A percentile compares a stretch with the other conserved stretches of the same genome.
These are phyloP conservation scores for Oostethus manadensis DNA, from an alignment of 2,113 vertebrate species.

Conservation along the genomic window DNA sequence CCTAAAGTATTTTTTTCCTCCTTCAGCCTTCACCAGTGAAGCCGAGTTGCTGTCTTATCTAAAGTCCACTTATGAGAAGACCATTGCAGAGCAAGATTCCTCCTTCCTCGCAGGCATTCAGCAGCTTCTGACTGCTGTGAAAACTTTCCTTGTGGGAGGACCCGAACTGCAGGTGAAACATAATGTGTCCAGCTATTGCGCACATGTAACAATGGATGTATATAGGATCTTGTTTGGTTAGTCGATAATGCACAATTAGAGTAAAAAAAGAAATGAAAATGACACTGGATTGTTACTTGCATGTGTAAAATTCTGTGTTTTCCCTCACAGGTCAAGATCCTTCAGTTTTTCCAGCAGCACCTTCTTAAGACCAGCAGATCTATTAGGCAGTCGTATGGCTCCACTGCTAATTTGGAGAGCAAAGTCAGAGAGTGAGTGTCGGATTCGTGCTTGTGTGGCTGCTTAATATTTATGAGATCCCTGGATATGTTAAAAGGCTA, in stretches of 20 bases:
- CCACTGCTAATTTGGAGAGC: constrained; percentile 61
- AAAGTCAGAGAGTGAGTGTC: constrained; percentile 87
- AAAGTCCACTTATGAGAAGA: constrained; percentile 73
- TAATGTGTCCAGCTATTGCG: neutral
- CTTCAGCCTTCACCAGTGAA: constrained; percentile 78
- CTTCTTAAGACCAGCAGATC: constrained; percentile 82
- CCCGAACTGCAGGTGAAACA: constrained; percentile 67
- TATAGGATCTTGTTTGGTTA: neutral
- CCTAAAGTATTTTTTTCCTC: neutral
- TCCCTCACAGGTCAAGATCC: constrained; percentile 63
- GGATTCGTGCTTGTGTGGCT: neutral
- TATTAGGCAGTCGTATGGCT: constrained; percentile 76
- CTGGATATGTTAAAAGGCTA: neutral
- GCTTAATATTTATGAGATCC: neutral
- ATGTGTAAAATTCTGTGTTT: neutral
- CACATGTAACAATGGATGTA: neutral
- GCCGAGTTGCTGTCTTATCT: constrained; percentile 79
- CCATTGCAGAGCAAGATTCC: constrained; percentile 59
- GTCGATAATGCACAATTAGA: neutral
- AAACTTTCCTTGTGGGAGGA: constrained; percentile 68
- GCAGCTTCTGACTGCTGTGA: constrained; percentile 72
- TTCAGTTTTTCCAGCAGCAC: constrained; percentile 67
- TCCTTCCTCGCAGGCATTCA: constrained; percentile 59
- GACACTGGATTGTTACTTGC: neutral
- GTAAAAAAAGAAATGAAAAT: no score